phyloP scores from a whole-genome alignment of 2,888 invertebrate genomes.

The Protophormia terraenovae region DNA sequence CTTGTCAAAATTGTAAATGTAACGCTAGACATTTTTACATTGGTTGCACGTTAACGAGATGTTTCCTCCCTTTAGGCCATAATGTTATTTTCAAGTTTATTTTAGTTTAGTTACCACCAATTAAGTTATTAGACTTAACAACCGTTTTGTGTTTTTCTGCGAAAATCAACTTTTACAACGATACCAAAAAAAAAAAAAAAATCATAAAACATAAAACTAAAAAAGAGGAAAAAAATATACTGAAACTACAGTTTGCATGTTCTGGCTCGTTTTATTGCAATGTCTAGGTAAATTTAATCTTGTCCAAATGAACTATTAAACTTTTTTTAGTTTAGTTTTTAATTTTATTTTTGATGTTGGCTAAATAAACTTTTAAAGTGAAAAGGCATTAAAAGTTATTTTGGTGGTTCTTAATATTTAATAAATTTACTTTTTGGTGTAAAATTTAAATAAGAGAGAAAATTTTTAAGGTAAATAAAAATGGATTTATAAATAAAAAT shows the following conservation, averaged over 20 bases:
- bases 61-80: constrained; percentile 55
- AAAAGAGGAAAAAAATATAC: not conserved
- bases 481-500: too few relatives aligned
- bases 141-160: constrained; percentile 46
- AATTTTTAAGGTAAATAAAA: too few relatives aligned
- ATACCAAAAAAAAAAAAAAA: too few relatives aligned
- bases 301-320: constrained; percentile 54
- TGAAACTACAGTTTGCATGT: constrained; percentile 50
- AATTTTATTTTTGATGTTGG: not conserved
- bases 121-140: constrained; percentile 66
- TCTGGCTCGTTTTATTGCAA: constrained; percentile 14
- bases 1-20: constrained; percentile 57
- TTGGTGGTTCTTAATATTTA: not conserved
- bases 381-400: not conserved
- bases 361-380: not conserved
- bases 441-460: not conserved
- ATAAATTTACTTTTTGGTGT: not conserved
- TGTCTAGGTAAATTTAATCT: constrained; percentile 53
- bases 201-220: not conserved
- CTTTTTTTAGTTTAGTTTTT: constrained; percentile 22
- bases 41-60: constrained; percentile 57
- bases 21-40: constrained; percentile 30
- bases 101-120: constrained; percentile 60
- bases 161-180: constrained; percentile 13
- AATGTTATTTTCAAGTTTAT: constrained; percentile 58